Evolutionary conservation across 1,140 invertebrate species (phyloP), one percentile per base, ranked within the genome.

Genomic region (Elymnias hypermnestra): DNA sequence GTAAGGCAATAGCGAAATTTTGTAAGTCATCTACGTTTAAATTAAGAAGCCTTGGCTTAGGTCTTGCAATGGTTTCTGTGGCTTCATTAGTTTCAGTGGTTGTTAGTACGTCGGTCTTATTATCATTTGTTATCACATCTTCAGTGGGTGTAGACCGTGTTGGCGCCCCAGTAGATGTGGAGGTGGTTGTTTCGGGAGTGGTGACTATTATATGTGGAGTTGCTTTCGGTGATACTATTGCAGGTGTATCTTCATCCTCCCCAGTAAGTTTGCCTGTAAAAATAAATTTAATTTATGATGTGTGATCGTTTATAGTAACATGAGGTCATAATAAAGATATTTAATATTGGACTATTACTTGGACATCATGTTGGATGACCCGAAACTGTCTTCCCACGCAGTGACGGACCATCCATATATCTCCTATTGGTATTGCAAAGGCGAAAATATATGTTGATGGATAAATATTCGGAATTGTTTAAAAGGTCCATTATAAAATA

Each of bases 11-110:
- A 0, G 81, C 81, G 23, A 84, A 81, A 26, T 72, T 77, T 57
- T 84, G 78, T 23, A 84, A 53, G 23, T 84, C 81, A 28, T 84
- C 78, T 29, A 83, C 66, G 23, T 64, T 79, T 43, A 83, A 43
- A 56, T 77, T 74, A n/a, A 85, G 44, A 31, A 85, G 46, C 62
- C 81, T 77, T 5, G 67, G 59, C 41, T 72, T 72, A 9, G 77
- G 68, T 63, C 75, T 82, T 0, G 39, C 35, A 13, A 43, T 52
- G 14, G 59, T 19, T 48, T 65, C 57, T 7, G 39, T 40, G 17
- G 50, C 28, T 45, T 71, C 61, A 26, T 53, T 49, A n/a, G 39
- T 14, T 40, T 68, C 66, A 44, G 58, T 56, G 2, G 49, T 39
- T 7, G 52, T 61, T 37, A 45, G 43, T 18, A 21, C 19, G 18